Evolutionary conservation across 2,888 invertebrate species (phyloP).

Genomic region (Heterodera filipjevi): DNA sequence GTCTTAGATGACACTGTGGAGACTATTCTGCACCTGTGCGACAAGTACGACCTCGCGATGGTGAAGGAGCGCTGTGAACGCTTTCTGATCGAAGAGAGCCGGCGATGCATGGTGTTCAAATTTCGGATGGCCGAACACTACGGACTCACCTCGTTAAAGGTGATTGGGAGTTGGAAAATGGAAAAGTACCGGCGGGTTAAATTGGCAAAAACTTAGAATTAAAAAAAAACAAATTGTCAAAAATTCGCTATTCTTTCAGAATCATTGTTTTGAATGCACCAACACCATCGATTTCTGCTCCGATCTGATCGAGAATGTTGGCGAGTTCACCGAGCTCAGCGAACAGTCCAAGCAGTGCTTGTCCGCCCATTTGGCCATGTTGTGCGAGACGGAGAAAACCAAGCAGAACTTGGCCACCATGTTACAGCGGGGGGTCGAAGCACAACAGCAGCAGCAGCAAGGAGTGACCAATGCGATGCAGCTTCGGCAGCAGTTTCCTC

Average conservation of each 20-base stretch:
- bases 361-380: constrained; percentile 22
- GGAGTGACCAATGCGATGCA: not conserved
- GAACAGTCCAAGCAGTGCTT: constrained; percentile 9
- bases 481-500: not conserved
- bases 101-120: constrained; percentile 24
- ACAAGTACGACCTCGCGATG: constrained; percentile 24
- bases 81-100: constrained; percentile 23
- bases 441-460: not conserved
- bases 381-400: constrained; percentile 22
- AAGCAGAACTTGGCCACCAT: constrained; percentile 27
- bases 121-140: constrained; percentile 27
- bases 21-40: constrained; percentile 21
- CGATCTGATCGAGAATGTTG: constrained; percentile 20
- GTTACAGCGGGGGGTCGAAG: constrained; percentile 10
- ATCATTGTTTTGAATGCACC: not conserved
- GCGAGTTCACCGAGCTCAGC: constrained; percentile 23
- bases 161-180: not conserved
- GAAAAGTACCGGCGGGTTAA: not conserved
- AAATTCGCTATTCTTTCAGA: not conserved
- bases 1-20: constrained; percentile 20
- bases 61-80: constrained; percentile 28
- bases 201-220: too few species aligned
- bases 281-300: constrained; percentile 25
- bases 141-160: constrained; percentile 25
- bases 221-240: too few species aligned